Evolutionary conservation across 2,888 invertebrate species (phyloP), one percentile per base, ranked within the genome.

Genomic region (Xestoiulus laeticollis): DNA sequence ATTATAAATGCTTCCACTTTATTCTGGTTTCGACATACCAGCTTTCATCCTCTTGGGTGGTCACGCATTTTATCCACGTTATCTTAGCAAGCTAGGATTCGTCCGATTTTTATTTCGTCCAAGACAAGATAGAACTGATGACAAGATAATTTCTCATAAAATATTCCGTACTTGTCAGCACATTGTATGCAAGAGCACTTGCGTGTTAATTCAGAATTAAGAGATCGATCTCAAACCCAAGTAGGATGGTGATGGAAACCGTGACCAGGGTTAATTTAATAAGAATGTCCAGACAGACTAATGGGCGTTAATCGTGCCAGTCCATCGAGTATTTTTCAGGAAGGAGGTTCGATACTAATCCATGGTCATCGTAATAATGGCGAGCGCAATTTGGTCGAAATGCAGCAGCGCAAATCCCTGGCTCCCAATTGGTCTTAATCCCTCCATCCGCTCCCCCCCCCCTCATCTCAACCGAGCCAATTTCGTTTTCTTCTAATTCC

Each of bases 401-500:
- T 8, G 78, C 78, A 78, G 26, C 30, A 26, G 78, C 78, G 78
- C 8, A 78, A 78, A 78, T 78, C 78, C 78, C 78, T 78, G 78
- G 78, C 78, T 78, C 78, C 78, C 78, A 78, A 78, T 78, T 78
- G 26, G 12, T 26, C 78, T 78, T 78, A 78, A 78, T 78, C 78
- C 78, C n/a, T n/a, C 30, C 78, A 12, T 68, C 68, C 68, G 8
- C 68, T 4, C 68, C 26, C 78, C 30, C 78, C 30, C 30, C 78
- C 78, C 78, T 30, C 22, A n/a, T 26, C 26, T n/a, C 26, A 26
- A n/a, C 78, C 26, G 30, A 78, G 78, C 78, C 78, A 78, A 78
- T 78, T 78, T 78, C 78, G 78, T 78, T 78, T 78, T 78, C 78
- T 78, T 78, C 78, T 78, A 78, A 78, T 78, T 78, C 78, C 78